A percentile compares a stretch with the other conserved stretches of the same genome.
phyloP scores from a whole-genome alignment of 2,797 vertebrate genomes.

The Crocidura indochinensis region DNA sequence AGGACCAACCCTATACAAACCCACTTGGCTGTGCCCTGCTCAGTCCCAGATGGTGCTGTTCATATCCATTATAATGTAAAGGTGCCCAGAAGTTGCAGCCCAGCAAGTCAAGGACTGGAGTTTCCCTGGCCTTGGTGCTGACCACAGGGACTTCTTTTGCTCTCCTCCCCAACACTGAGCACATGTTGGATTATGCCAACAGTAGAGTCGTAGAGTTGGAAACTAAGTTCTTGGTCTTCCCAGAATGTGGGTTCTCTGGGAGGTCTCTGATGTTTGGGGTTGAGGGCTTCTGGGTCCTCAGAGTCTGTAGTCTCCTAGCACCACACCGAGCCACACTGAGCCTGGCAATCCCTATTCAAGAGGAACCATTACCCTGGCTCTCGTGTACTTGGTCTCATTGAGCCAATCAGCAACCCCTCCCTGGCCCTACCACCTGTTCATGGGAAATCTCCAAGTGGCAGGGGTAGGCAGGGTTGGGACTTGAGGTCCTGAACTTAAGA shows the following conservation, averaged over 20 bases:
- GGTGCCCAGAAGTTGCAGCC: too few relatives aligned
- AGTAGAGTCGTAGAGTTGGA: not conserved
- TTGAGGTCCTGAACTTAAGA: not conserved
- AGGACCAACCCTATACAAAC: not conserved
- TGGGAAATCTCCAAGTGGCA: not conserved
- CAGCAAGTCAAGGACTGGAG: not conserved
- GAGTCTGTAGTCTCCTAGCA: not conserved
- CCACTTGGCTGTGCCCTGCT: not conserved
- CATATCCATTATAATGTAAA: too few relatives aligned
- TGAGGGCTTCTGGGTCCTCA: not conserved
- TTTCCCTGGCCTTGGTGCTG: conserved; percentile 31
- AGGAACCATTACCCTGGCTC: accelerated
- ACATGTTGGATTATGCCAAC: not conserved
- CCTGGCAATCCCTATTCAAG: not conserved
- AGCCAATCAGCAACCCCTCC: too few relatives aligned
- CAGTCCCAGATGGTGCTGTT: too few relatives aligned
- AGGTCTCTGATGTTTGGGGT: not conserved
- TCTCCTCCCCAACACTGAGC: not conserved
- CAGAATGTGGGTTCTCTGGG: not conserved
- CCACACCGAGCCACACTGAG: not conserved
- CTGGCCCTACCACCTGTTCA: not conserved
- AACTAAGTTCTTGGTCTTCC: not conserved
- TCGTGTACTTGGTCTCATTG: not conserved
- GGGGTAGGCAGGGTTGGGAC: not conserved
- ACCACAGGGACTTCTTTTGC: not conserved